Base-by-base conservation (phyloP, 2,888 invertebrate genomes). In the Limenitis camilla region DNA sequence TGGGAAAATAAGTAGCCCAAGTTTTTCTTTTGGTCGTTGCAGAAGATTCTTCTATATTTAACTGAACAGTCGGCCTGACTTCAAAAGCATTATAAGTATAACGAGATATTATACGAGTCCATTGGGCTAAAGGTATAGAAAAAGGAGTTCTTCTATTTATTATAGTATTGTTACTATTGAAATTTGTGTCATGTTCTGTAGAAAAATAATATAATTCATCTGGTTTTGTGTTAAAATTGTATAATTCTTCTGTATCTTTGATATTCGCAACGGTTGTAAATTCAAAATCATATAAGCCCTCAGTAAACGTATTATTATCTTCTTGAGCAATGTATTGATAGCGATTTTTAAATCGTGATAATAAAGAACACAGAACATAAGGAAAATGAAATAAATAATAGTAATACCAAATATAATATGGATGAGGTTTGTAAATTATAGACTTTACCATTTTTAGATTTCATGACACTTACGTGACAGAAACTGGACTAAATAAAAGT, bases 271-370 rank as follows among this genome's bases (percentile, higher is more conserved):
- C 46, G 30, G 40, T 51, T 44, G 51, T 52, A 19, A 54, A 51
- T 49, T 55, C 56, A 40, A 62, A 62, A 53, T 61, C 59, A 28
- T 57, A 61, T 39, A 58, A 50, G 33, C 56, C 57, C 31, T 61
- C 56, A 30, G 61, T 53, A 10, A 41, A 33, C 35, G 41, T 2
- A 6, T 47, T 33, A 30, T 6, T 45, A 10, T 45, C 49, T 29
- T 53, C 51, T 51, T 57, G 51, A 9, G 59, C 44, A 27, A 61
- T 31, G 43, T 63, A 63, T 54, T 61, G 61, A 41, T 62, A 62
- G 28, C 56, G 59, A 39, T 59, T 62, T 55, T 60, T 62, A 6
- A 58, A 28, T 0, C 61, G 57, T 35, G 62, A 60, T 42, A 63
- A 48, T 9, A 64, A 51, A 6, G 61, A 60, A 47, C 57, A 49